Conservation (phyloP, 1,140 invertebrate genomes). For the Octopus sinensis region DNA sequence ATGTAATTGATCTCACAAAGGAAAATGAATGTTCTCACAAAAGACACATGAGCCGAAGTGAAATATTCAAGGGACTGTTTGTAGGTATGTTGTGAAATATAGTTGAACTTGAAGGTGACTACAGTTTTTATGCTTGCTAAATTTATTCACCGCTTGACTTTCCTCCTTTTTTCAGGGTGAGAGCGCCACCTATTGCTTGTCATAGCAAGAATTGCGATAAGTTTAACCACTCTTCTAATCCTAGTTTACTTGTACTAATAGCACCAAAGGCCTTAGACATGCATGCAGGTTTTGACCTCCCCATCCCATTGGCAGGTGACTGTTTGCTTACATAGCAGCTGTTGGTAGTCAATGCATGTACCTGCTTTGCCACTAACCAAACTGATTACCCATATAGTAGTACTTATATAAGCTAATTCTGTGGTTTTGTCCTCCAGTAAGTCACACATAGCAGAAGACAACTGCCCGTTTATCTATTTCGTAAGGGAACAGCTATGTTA, state of each 20-base stretch:
- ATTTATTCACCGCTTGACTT: constrained; percentile 13
- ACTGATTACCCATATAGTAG: not conserved
- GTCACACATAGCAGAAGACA: not conserved
- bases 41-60: constrained; percentile 12
- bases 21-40: constrained; percentile 18
- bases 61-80: constrained; percentile 16
- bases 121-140: not conserved
- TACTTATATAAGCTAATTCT: not conserved
- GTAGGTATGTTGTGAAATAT: constrained; percentile 15
- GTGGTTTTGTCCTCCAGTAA: constrained; percentile 3
- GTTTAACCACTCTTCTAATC: constrained; percentile 14
- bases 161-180: constrained; percentile 35
- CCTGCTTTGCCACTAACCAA: constrained; percentile 5
- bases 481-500: no score
- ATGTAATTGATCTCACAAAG: constrained; percentile 25
- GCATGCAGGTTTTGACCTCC: not conserved
- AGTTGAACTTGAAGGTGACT: constrained; percentile 5
- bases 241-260: constrained; percentile 8
- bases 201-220: constrained; percentile 15
- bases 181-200: constrained; percentile 15
- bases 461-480: no score
- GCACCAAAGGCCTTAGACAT: constrained; percentile 1
- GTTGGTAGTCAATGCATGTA: constrained; percentile 9
- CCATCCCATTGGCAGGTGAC: not conserved
- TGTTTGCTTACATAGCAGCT: constrained; percentile 8